Evolutionary conservation across 2,888 invertebrate genomes (phyloP), one percentile per base, ranked within the genome.

Genomic region (Nyleta sp.): DNA sequence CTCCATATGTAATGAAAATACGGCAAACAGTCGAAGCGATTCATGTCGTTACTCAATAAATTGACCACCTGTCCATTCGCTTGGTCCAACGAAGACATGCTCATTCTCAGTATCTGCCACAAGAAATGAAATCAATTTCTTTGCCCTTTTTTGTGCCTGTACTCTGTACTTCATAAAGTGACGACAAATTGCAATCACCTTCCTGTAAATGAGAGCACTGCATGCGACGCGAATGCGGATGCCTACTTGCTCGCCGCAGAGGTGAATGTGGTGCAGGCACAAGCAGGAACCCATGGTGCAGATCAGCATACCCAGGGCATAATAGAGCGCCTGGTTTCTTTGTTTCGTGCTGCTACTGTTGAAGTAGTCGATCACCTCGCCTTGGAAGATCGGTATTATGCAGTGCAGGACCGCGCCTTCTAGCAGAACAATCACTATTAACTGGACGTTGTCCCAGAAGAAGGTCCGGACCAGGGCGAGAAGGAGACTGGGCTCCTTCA

Each of bases 271-370:
- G 33, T 80, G 78, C 60, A 75, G 50, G 44, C 60, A 67, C n/a
- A 76, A 73, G 2, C 68, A 53, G 8, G 57, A 52, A 10, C 72
- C 62, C 13, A 78, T 62, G 8, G 74, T 38, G 13, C 38, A 24
- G 8, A 70, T 7, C n/a, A n/a, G n/a, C n/a, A n/a, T n/a, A n/a
- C n/a, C n/a, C n/a, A n/a, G n/a, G n/a, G 90, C 90, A 24, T 91
- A 80, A 86, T 93, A 92, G 70, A 94, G 92, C 0, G 95, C 95
- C 48, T 94, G 92, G 62, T 92, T 89, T 85, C 92, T 92, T 0
- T 92, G 88, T 88, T 92, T 92, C 71, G 89, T 88, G 0, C 91
- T 90, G 2, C 2, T 13, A 0, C 72, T 53, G n/a, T 80, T 80
- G 35, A 90, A 90, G 42, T 88, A 88, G 2, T 28, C 64, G 28